Base-by-base conservation (phyloP, 2,113 vertebrate genomes). In the Carassius gibelio region DNA sequence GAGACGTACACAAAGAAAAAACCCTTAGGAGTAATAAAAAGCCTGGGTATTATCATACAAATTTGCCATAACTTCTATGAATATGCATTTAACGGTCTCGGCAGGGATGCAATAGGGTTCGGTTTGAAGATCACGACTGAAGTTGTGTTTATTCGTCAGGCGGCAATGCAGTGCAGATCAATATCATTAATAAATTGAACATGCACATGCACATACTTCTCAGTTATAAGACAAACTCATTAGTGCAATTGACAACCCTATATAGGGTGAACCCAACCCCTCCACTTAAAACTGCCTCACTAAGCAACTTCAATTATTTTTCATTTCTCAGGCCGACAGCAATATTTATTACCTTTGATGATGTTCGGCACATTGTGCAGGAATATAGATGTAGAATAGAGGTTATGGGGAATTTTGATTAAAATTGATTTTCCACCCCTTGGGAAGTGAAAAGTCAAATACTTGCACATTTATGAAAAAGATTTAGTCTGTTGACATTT, bases 351-450 rank as follows among this genome's bases (percentile, higher is more conserved):
- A 95, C 94, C 91, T 93, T 92, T 92, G 93, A 95, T 95, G 94
- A 96, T 96, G 93, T 96, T 95, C 95, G 93, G 91, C 95, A 93
- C 92, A 93, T 91, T 66, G 91, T 93, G 93, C 92, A 91, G 93
- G 94, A 96, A 96, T 95, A 96, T 96, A 94, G 94, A 93, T 96
- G 95, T 93, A 91, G 93, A 93, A 94, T 92, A 94, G 93, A 92
- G 95, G 93, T 93, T 90, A 30, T 90, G 95, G 96, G 94, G 94
- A 96, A 94, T 96, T 97, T 94, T 96, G 95, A 98, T 99, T 98
- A 96, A 96, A 98, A 97, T 98, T 96, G 96, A 98, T 98, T 98
- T 97, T 94, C 94, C 94, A 95, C 93, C 96, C 96, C 95, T 96
- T 97, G 95, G 96, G 96, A 96, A 96, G 95, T 93, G 94, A 93